A percentile compares a stretch with the other conserved stretches of the same genome.
Conservation (phyloP, 1,140 invertebrate species). For the Lepeophtheirus salmonis region DNA sequence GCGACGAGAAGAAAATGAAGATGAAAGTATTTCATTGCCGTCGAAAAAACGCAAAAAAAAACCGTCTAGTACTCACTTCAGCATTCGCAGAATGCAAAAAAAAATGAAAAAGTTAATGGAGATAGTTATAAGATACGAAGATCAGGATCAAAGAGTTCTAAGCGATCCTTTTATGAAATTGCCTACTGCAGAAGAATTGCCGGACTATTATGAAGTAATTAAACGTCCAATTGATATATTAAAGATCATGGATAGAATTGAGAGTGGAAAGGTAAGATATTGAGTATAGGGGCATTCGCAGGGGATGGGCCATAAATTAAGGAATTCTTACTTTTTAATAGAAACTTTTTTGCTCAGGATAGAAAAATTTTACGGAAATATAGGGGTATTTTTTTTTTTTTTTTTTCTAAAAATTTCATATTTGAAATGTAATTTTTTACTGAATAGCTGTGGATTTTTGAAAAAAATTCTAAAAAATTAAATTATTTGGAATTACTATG, state of each 20-base stretch:
- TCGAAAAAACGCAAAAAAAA: constrained; percentile 10
- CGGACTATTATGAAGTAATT: constrained; percentile 94
- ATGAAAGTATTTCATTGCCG: constrained; percentile 20
- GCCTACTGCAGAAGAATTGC: constrained; percentile 70
- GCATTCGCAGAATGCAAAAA: constrained; percentile 30
- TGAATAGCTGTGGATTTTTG: too few relatives aligned
- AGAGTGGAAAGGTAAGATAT: constrained; percentile 51
- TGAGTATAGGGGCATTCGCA: neutral
- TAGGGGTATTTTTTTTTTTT: too few relatives aligned
- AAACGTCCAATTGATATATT: constrained; percentile 88
- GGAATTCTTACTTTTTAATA: too few relatives aligned
- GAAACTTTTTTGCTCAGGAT: too few relatives aligned
- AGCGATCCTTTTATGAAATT: constrained; percentile 89
- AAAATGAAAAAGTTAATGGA: constrained; percentile 63
- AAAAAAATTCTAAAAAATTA: too few relatives aligned
- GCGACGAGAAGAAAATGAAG: constrained; percentile 29
- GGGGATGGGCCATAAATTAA: too few relatives aligned
- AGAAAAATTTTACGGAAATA: too few relatives aligned
- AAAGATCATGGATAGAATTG: constrained; percentile 64
- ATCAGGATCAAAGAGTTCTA: constrained; percentile 59
- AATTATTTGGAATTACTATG: neutral
- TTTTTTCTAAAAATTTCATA: too few relatives aligned
- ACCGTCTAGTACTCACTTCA: too few relatives aligned
- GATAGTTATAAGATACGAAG: constrained; percentile 59
- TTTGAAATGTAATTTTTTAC: too few relatives aligned